These are phyloP conservation scores for Halcyon senegalensis DNA, from an alignment of 2,113 vertebrate genomes.

Conservation along the genomic window DNA sequence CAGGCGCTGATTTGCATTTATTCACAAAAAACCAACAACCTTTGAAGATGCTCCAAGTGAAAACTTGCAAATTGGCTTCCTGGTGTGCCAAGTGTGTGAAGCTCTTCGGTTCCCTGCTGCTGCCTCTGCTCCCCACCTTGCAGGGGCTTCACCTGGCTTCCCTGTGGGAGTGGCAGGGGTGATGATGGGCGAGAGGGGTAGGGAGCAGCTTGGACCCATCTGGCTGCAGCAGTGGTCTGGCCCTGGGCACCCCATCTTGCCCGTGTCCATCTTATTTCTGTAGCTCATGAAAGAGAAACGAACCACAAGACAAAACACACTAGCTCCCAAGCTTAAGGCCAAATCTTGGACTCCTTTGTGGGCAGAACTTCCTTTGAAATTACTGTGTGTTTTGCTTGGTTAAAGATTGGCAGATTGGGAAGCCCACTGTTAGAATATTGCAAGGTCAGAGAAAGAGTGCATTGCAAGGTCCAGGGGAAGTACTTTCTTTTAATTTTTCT, in stretches of 20 bases:
- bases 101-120: not conserved
- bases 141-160: not conserved
- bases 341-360: not conserved
- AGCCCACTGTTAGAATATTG: not conserved
- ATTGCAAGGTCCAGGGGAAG: not conserved
- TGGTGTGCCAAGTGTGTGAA: not conserved
- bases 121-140: not conserved
- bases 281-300: not conserved
- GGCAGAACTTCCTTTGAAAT: not conserved
- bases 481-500: not conserved
- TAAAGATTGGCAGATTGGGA: not conserved
- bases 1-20: not conserved
- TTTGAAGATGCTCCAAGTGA: constrained; percentile 39
- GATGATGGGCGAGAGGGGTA: fast-evolving
- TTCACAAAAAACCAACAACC: not conserved
- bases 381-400: not conserved
- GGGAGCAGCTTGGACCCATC: not conserved
- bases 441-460: not conserved
- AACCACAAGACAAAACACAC: not conserved
- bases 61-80: constrained; percentile 24
- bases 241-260: not conserved
- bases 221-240: not conserved
- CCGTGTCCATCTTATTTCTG: not conserved
- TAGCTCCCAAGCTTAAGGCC: not conserved
- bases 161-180: fast-evolving